phyloP scores from a whole-genome alignment of 2,113 vertebrate species.

The Cairina moschata region DNA sequence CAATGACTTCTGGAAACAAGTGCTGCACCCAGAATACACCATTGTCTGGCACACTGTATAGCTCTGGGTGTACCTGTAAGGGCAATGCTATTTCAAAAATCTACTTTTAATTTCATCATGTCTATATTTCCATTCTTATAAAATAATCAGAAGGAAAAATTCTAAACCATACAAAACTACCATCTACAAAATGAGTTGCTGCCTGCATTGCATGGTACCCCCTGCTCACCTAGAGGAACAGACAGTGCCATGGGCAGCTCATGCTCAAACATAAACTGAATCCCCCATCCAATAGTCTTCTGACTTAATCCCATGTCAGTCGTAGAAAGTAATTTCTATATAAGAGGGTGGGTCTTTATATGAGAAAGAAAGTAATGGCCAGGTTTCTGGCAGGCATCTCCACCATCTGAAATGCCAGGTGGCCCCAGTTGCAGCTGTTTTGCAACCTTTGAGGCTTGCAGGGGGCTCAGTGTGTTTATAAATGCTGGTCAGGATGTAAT shows the following conservation, averaged over 20 bases:
- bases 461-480: background rate
- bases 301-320: background rate
- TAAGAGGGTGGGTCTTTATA: background rate
- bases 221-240: background rate
- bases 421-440: background rate
- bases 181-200: background rate
- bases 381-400: background rate
- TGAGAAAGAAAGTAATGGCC: background rate
- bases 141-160: background rate
- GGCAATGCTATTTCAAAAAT: background rate
- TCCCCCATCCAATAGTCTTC: background rate
- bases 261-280: background rate
- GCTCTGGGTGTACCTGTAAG: background rate
- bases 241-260: background rate
- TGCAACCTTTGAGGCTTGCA: background rate
- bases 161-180: background rate
- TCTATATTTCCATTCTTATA: background rate
- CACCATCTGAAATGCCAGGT: background rate
- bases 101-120: background rate
- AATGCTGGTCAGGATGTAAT: background rate
- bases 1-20: constrained; percentile 1
- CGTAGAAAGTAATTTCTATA: background rate
- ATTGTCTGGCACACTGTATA: background rate
- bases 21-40: background rate
- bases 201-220: background rate